Conservation (phyloP, 2,113 vertebrate genomes). For the Petroica traversi region DNA sequence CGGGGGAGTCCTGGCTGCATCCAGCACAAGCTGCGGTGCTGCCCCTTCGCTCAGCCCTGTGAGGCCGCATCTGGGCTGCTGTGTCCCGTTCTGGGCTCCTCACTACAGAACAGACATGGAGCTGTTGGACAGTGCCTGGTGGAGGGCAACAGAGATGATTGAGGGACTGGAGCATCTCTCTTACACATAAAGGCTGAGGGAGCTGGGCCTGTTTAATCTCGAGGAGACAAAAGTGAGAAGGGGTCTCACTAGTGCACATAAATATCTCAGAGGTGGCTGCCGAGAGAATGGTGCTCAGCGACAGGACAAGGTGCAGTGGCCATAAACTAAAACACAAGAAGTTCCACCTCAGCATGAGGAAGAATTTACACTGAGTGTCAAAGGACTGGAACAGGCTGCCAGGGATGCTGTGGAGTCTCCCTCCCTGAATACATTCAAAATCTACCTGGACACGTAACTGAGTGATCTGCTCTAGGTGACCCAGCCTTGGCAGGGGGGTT, state of each 20-base stretch:
- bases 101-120: accelerated
- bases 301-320: background rate
- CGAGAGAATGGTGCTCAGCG: accelerated
- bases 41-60: background rate
- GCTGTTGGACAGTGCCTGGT: background rate
- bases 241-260: background rate
- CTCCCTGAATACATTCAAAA: background rate
- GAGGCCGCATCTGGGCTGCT: background rate
- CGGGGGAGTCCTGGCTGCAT: accelerated
- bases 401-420: too few species aligned
- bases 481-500: background rate
- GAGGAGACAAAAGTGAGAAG: background rate
- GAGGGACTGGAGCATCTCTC: background rate
- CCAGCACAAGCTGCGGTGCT: background rate
- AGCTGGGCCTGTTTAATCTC: background rate
- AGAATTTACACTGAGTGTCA: background rate
- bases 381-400: background rate
- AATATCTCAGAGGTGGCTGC: background rate
- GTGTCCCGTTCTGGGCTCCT: background rate
- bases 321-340: background rate
- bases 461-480: background rate
- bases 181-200: background rate
- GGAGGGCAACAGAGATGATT: too few species aligned
- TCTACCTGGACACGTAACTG: accelerated
- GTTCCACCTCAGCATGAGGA: background rate